Conservation (phyloP, 2,888 invertebrate genomes). For the Chironomus riparius region DNA sequence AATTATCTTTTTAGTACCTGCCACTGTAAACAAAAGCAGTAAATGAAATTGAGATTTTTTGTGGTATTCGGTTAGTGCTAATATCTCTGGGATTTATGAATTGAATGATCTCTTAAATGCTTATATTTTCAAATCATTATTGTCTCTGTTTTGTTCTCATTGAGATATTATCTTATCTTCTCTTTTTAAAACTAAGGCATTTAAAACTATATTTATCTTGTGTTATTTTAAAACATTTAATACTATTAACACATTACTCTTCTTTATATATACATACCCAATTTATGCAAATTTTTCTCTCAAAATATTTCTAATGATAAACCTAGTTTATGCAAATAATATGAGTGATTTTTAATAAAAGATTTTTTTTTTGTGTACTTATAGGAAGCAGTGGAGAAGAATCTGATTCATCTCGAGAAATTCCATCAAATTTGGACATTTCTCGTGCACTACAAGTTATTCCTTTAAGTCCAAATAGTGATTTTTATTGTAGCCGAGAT, state of each 20-base stretch:
- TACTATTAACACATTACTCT: no score
- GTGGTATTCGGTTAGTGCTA: background rate
- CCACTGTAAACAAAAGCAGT: background rate
- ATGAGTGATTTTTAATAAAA: background rate
- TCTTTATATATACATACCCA: no score
- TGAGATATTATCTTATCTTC: constrained; percentile 1
- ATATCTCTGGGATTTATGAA: background rate
- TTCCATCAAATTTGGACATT: constrained; percentile 28
- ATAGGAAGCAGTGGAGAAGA: constrained; percentile 53
- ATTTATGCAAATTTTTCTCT: no score
- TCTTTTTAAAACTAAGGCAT: background rate
- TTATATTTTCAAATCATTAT: background rate
- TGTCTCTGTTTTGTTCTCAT: background rate
- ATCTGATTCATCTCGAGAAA: constrained; percentile 41
- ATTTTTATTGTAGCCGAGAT: constrained; percentile 13
- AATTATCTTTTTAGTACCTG: constrained; percentile 5
- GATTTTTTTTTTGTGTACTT: constrained; percentile 32
- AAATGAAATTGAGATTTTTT: constrained; percentile 24
- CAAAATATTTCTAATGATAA: background rate
- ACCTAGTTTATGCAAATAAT: background rate
- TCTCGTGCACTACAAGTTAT: constrained; percentile 30
- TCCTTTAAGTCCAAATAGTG: constrained; percentile 26
- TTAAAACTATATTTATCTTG: no score
- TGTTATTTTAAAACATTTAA: no score
- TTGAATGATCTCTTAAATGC: constrained; percentile 13